phyloP scores from a whole-genome alignment of 2,113 vertebrate genomes.

The Antechinus flavipes region DNA sequence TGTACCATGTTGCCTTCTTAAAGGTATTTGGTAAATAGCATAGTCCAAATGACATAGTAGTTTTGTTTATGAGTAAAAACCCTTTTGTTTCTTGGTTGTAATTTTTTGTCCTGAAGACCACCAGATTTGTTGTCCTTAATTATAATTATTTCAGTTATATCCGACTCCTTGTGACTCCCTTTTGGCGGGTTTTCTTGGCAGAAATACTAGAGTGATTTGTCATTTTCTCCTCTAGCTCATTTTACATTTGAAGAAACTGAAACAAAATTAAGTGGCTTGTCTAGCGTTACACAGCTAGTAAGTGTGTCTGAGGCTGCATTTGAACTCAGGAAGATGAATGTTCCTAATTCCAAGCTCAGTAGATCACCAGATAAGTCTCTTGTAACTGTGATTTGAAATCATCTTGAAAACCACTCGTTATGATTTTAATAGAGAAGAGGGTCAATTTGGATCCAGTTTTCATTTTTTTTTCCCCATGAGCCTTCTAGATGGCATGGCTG shows the following conservation, averaged over 20 bases:
- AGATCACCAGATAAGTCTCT: not conserved
- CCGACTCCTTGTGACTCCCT: not conserved
- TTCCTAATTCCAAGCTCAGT: not conserved
- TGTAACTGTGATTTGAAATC: not conserved
- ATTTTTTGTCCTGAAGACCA: not conserved
- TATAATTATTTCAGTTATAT: not conserved
- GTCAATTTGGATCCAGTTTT: not conserved
- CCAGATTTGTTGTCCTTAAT: not conserved
- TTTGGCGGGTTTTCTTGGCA: not conserved
- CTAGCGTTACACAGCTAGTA: not conserved
- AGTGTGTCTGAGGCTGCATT: not conserved
- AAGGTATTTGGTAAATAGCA: not conserved
- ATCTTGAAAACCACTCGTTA: not conserved
- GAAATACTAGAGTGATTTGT: not conserved
- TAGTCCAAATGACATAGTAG: not conserved
- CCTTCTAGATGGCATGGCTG: not conserved
- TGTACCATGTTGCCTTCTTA: not conserved
- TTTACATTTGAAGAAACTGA: not conserved
- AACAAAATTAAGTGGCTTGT: not conserved
- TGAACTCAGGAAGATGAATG: not conserved
- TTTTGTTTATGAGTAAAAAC: not conserved
- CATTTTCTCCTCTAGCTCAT: not conserved
- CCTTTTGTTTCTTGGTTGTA: not conserved
- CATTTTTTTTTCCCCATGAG: not conserved
- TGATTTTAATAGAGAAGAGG: not conserved